Evolutionary conservation across 1,140 invertebrate genomes (phyloP), one percentile per base, ranked within the genome.

Genomic region (Hycleus phaleratus): DNA sequence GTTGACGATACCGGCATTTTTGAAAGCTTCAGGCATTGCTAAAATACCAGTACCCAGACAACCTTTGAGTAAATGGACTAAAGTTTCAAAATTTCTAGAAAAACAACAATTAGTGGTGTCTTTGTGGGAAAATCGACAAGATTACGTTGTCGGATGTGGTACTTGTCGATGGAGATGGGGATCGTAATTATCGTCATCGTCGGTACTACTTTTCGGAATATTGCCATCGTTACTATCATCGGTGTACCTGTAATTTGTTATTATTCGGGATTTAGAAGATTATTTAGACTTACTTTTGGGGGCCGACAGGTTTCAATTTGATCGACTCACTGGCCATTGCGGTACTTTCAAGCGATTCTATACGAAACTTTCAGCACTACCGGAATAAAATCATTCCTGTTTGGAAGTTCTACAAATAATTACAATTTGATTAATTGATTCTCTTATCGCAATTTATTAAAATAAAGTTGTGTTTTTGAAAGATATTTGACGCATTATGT

Each of bases 21-120:
- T 79, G 61, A 89, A 83, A 11, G 86, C 86, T 64, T 82, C 77
- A 26, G 87, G 86, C 82, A 89, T 87, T 5, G 87, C 87, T 56
- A 89, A 71, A 55, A 89, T 85, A 4, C 87, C 87, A 1, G 86
- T 88, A 10, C 87, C 87, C 50, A 89, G 76, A 64, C 85, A 86
- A 45, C 81, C 82, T 71, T 86, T 86, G 38, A 86, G 66, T 24
- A 87, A 68, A 69, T 85, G 83, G 39, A 85, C 78, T 24, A 85
- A 73, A 0, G 84, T 85, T 62, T 85, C 82, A 8, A 69, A 74
- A 73, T 84, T 83, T 32, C 82, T 84, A 59, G 57, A 5, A 74
- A 75, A 68, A 46, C 39, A 38, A 46, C 12, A 43, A 18, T 48
- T 42, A 49, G 26, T 55, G 48, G 50, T 1, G 32, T 50, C 0